A percentile compares a stretch with the other conserved stretches of the same genome.
Evolutionary conservation across 2,113 vertebrate genomes (phyloP).

Genomic region (Poicephalus gulielmi): DNA sequence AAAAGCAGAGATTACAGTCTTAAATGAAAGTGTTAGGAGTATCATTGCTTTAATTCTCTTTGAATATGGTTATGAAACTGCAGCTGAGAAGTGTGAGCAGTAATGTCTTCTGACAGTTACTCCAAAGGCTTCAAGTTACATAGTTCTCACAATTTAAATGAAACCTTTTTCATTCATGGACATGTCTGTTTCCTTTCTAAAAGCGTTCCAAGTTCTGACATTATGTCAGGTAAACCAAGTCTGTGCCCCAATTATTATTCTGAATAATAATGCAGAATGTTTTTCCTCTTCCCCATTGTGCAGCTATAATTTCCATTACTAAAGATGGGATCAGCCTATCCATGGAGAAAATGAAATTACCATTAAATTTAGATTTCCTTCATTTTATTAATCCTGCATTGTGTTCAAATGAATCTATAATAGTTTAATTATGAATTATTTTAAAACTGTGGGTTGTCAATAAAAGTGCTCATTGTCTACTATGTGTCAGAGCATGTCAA

Average conservation of each 20-base stretch:
- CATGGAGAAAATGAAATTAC: slow-evolving; percentile 28
- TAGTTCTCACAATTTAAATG: slow-evolving; percentile 28
- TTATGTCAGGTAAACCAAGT: background rate
- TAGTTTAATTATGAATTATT: slow-evolving; percentile 17
- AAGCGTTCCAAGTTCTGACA: background rate
- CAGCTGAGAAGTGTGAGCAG: slow-evolving; percentile 22
- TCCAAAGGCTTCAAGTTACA: slow-evolving; percentile 49
- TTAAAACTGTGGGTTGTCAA: slow-evolving; percentile 22
- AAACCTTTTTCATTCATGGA: background rate
- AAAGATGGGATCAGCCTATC: slow-evolving; percentile 10
- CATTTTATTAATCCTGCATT: slow-evolving; percentile 21
- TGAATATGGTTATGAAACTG: slow-evolving; percentile 43
- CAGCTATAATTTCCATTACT: background rate
- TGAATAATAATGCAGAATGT: background rate
- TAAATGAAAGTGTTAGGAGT: slow-evolving; percentile 31
- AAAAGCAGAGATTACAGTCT: slow-evolving; percentile 34
- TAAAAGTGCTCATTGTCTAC: slow-evolving; percentile 35
- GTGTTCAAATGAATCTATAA: background rate
- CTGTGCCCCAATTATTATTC: background rate
- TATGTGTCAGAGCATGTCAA: slow-evolving; percentile 28
- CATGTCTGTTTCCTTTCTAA: background rate
- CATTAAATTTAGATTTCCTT: slow-evolving; percentile 41
- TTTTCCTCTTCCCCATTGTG: background rate
- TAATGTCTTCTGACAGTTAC: slow-evolving; percentile 44
- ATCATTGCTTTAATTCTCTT: slow-evolving; percentile 50